These are phyloP conservation scores for Peromyscus nudipes DNA, from an alignment of 2,797 vertebrate genomes.

Conservation along the genomic window DNA sequence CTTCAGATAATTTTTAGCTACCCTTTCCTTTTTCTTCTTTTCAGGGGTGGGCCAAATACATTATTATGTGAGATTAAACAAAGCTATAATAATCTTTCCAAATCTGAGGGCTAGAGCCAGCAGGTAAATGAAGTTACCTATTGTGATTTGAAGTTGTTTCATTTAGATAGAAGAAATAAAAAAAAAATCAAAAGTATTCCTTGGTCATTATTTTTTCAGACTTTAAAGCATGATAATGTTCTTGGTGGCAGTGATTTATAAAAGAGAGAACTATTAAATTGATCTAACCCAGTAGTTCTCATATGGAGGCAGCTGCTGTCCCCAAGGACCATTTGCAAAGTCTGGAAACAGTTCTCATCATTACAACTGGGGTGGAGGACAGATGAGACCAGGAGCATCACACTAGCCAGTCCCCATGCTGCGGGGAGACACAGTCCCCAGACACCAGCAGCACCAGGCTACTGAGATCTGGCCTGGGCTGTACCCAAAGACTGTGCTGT, in stretches of 20 bases:
- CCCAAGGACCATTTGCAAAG: not conserved
- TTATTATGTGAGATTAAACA: not conserved
- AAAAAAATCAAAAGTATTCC: not conserved
- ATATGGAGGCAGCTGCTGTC: not conserved
- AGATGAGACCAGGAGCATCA: not conserved
- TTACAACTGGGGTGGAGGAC: no score
- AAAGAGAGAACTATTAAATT: not conserved
- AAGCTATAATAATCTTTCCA: not conserved
- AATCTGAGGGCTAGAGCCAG: not conserved
- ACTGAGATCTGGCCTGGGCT: not conserved
- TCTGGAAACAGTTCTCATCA: not conserved
- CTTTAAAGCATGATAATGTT: not conserved
- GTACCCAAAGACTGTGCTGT: not conserved
- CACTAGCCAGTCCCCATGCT: no score
- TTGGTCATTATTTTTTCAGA: slow-evolving; percentile 28
- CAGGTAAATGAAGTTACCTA: not conserved
- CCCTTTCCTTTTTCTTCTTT: not conserved
- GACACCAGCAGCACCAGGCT: not conserved
- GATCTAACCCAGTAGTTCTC: slow-evolving; percentile 27
- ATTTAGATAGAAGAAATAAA: not conserved
- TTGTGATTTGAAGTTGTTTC: slow-evolving; percentile 29
- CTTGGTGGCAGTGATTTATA: not conserved
- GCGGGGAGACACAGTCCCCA: not conserved
- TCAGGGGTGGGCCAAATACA: not conserved
- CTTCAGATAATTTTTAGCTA: not conserved